These are phyloP conservation scores for Drosophila acutilabella DNA, from an alignment of 2,888 invertebrate species.

Conservation along the genomic window DNA sequence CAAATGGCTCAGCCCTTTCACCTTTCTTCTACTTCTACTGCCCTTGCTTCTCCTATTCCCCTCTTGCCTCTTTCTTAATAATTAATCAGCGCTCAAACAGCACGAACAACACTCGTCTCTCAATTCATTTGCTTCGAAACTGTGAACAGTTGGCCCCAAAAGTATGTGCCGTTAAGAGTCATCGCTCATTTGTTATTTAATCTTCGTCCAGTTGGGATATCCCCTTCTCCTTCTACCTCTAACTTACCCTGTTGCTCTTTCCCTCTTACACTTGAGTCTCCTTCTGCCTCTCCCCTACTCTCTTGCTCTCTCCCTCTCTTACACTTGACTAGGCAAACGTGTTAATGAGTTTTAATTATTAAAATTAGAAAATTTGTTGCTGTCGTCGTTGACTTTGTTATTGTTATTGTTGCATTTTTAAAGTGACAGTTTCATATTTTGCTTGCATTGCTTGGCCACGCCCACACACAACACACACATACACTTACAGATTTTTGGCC, in stretches of 20 bases:
- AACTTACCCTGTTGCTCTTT: not conserved
- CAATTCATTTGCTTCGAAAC: conserved; percentile 32
- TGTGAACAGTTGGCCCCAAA: conserved; percentile 37
- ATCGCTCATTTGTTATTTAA: conserved; percentile 81
- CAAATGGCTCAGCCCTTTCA: conserved; percentile 7
- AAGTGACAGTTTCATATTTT: conserved; percentile 38
- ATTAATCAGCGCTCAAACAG: conserved; percentile 62
- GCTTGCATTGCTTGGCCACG: conserved; percentile 15
- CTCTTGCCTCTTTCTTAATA: conserved; percentile 31
- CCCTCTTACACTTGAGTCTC: not conserved
- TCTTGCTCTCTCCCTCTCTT: not conserved
- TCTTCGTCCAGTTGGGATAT: conserved; percentile 63
- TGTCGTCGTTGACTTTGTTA: conserved; percentile 3
- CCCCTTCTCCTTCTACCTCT: not conserved
- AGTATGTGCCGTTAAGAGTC: conserved; percentile 66
- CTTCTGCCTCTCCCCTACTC: not conserved
- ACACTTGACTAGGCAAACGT: conserved; percentile 51
- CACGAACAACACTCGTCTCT: conserved; percentile 48
- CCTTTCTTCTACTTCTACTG: not conserved
- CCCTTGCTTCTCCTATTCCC: not conserved
- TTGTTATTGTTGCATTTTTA: conserved; percentile 42
- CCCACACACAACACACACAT: not conserved
- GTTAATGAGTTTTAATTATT: conserved; percentile 79
- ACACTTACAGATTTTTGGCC: conserved; percentile 9
- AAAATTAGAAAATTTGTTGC: conserved; percentile 58